Percentiles rank a stretch among this genome's conserved stretches.
phyloP scores from a whole-genome alignment of 2,888 invertebrate species.

The Torymus auratus region DNA sequence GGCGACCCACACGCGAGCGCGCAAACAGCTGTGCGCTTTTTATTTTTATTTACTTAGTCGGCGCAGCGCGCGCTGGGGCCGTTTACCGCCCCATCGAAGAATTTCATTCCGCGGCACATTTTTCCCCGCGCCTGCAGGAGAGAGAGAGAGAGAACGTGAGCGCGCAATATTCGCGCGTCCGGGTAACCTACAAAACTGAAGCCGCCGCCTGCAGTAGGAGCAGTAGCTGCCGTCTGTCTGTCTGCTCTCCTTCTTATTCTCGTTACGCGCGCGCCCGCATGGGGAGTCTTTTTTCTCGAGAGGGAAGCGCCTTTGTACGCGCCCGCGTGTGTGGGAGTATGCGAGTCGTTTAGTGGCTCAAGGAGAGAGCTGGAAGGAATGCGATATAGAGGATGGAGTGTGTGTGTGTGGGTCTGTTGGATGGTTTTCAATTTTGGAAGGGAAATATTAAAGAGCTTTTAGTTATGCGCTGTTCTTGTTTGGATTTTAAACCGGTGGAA shows the following conservation, averaged over 20 bases:
- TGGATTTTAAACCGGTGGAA: too few species aligned
- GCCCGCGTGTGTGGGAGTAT: too few species aligned
- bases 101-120: slow-evolving; percentile 58
- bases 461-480: too few species aligned
- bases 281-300: too few species aligned
- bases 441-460: too few species aligned
- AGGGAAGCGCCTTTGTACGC: too few species aligned
- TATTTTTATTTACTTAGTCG: slow-evolving; percentile 53
- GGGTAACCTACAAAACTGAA: slow-evolving; percentile 51
- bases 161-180: slow-evolving; percentile 41
- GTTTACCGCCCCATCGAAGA: slow-evolving; percentile 54
- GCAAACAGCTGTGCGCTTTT: slow-evolving; percentile 9
- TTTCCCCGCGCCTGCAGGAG: slow-evolving; percentile 30
- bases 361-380: too few species aligned
- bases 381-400: too few species aligned
- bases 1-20: slow-evolving; percentile 11
- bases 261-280: too few species aligned
- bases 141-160: slow-evolving; percentile 23
- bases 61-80: slow-evolving; percentile 18
- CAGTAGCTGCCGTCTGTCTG: background rate
- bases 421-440: too few species aligned
- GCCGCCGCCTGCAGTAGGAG: background rate
- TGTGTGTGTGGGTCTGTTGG: too few species aligned
- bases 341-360: too few species aligned
- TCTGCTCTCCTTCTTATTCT: slow-evolving; percentile 12